Evolutionary conservation across 2,888 invertebrate genomes (phyloP), one percentile per base, ranked within the genome.

Genomic region (Mimas tiliae): DNA sequence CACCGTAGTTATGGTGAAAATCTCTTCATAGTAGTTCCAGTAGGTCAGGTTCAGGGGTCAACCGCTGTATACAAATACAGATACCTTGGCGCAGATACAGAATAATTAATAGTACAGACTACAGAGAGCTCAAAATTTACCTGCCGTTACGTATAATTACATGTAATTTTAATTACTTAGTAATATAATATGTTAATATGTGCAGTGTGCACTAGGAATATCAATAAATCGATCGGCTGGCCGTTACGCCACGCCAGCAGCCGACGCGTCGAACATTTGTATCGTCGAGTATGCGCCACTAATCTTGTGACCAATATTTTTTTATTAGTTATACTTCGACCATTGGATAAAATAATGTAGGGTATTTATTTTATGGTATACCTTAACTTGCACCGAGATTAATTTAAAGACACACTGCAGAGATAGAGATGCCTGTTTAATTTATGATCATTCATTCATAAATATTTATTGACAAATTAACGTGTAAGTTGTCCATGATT

Each of bases 251-350:
- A 9, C 19, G 19, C 1, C 1, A 19, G 48, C 27, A 16, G 55
- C 38, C 16, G 42, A 16, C 42, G 48, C 63, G 48, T 27, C 27
- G n/a, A 21, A 47, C 50, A 75, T 76, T 76, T 74, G 75, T 75
- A 75, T 76, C 71, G 48, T 38, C 19, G 34, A 69, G 63, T 62
- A 51, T 58, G 67, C 65, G 63, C 67, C 66, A 64, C 21, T 72
- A 72, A 73, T 72, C 69, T 69, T 70, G 71, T 73, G 70, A 74
- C 76, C 72, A 72, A 58, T 58, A 58, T 58, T 38, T 58, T 58
- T 58, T 58, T 58, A 58, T 58, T 12, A 19, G 42, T 11, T 9
- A 11, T 16, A 58, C 0, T 6, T 16, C 42, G 21, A 6, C 58
- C 58, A 58, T 58, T 6, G 11, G 2, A 11, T 16, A 9, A 6